These are phyloP conservation scores for Bruchidius siliquastri DNA, from an alignment of 2,888 invertebrate genomes.

Conservation along the genomic window DNA sequence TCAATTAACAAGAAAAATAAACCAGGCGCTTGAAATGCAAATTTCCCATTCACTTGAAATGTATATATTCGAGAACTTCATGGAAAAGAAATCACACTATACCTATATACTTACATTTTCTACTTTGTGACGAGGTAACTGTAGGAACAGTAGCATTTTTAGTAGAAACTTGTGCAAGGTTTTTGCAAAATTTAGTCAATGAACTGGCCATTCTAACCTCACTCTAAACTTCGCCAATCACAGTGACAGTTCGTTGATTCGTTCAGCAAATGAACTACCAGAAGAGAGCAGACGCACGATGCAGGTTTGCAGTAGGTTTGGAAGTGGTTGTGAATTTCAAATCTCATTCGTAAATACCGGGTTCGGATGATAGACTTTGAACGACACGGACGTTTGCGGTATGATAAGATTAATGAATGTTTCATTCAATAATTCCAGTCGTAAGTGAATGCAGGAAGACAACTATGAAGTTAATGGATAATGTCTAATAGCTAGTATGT, in stretches of 20 bases:
- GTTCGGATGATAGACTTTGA: background rate
- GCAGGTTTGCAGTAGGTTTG: background rate
- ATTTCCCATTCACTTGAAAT: background rate
- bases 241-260: background rate
- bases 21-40: background rate
- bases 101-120: slow-evolving; percentile 35
- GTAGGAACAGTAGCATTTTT: slow-evolving; percentile 24
- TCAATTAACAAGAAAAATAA: background rate
- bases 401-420: background rate
- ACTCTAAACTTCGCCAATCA: slow-evolving; percentile 11
- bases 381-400: background rate
- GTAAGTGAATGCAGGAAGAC: too few relatives aligned
- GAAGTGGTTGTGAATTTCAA: background rate
- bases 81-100: too few relatives aligned
- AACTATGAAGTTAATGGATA: too few relatives aligned
- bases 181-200: slow-evolving; percentile 43
- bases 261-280: background rate
- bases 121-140: slow-evolving; percentile 24
- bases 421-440: too few relatives aligned
- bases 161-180: slow-evolving; percentile 32
- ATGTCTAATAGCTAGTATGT: too few relatives aligned
- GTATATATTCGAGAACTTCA: too few relatives aligned
- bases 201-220: slow-evolving; percentile 45
- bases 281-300: background rate
- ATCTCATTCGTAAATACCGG: background rate